These are phyloP conservation scores for Chesias legatella DNA, from an alignment of 2,888 invertebrate species.

Conservation along the genomic window DNA sequence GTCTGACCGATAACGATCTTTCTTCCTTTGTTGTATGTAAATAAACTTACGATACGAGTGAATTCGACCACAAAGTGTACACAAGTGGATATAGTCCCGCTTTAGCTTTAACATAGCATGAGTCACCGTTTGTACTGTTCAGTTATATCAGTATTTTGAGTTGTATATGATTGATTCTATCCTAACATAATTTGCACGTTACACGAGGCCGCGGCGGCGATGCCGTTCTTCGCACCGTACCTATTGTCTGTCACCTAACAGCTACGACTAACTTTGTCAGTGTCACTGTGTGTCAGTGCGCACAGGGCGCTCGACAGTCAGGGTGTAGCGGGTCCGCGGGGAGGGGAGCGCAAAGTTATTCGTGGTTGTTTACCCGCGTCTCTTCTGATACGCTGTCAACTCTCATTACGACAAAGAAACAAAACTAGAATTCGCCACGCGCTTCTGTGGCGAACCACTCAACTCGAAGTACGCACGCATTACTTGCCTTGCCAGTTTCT, in stretches of 20 bases:
- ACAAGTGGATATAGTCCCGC: slow-evolving; percentile 47
- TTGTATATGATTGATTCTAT: slow-evolving; percentile 45
- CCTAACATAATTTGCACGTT: slow-evolving; percentile 62
- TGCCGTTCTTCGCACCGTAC: slow-evolving; percentile 34
- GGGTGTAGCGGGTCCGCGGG: slow-evolving; percentile 6
- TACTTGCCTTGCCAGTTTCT: slow-evolving; percentile 78
- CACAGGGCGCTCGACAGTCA: no score
- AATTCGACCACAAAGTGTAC: slow-evolving; percentile 32
- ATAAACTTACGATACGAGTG: slow-evolving; percentile 36
- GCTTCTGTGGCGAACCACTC: slow-evolving; percentile 24
- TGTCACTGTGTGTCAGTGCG: slow-evolving; percentile 28
- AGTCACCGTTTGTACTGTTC: slow-evolving; percentile 62
- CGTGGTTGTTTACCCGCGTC: slow-evolving; percentile 49
- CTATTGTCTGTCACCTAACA: slow-evolving; percentile 63
- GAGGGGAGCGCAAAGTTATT: slow-evolving; percentile 47
- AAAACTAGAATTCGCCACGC: slow-evolving; percentile 37
- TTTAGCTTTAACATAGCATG: slow-evolving; percentile 70
- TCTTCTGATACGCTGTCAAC: slow-evolving; percentile 69
- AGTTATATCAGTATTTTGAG: slow-evolving; percentile 51
- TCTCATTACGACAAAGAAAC: slow-evolving; percentile 72
- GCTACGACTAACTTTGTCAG: slow-evolving; percentile 70
- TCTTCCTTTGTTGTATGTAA: slow-evolving; percentile 31
- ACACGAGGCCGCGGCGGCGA: slow-evolving; percentile 49
- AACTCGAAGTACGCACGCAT: slow-evolving; percentile 70
- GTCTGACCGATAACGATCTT: slow-evolving; percentile 29